These are phyloP conservation scores for Synanthedon myopaeformis DNA, from an alignment of 2,888 invertebrate genomes.

Conservation along the genomic window DNA sequence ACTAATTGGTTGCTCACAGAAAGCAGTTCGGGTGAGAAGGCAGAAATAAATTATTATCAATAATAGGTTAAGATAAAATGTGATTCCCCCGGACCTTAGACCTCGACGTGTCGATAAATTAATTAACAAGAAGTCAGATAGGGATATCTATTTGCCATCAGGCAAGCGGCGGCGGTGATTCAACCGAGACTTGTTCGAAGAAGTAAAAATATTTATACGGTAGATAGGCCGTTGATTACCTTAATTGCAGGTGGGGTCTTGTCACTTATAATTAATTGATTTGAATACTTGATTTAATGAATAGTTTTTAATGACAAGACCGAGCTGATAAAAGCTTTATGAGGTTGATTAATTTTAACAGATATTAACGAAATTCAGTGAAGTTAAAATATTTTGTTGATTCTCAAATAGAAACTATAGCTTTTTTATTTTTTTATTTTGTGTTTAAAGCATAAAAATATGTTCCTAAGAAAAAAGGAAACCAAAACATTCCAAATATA, in stretches of 20 bases:
- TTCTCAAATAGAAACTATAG: too few relatives aligned
- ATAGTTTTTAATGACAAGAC: too few relatives aligned
- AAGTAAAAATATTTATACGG: background rate
- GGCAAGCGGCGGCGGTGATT: background rate
- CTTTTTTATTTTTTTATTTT: too few relatives aligned
- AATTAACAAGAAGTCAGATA: slow-evolving; percentile 18
- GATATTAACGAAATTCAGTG: too few relatives aligned
- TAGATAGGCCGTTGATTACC: background rate
- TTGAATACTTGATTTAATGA: too few relatives aligned
- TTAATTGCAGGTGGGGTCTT: background rate
- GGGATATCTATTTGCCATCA: background rate
- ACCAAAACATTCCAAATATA: too few relatives aligned
- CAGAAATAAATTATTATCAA: background rate
- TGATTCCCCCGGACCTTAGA: slow-evolving; percentile 18
- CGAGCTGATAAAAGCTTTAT: too few relatives aligned
- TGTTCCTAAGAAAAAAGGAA: too few relatives aligned
- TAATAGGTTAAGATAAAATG: slow-evolving; percentile 16
- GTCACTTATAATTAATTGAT: too few relatives aligned
- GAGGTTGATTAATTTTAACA: too few relatives aligned
- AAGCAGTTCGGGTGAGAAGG: background rate
- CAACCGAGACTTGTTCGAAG: background rate
- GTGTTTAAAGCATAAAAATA: too few relatives aligned
- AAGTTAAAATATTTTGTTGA: too few relatives aligned
- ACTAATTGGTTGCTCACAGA: background rate
- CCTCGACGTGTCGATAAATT: slow-evolving; percentile 33